A percentile compares a stretch with the other conserved stretches of the same genome.
These are phyloP conservation scores for Onychorhynchus coronatus DNA, from an alignment of 2,113 vertebrate species.

Conservation along the genomic window DNA sequence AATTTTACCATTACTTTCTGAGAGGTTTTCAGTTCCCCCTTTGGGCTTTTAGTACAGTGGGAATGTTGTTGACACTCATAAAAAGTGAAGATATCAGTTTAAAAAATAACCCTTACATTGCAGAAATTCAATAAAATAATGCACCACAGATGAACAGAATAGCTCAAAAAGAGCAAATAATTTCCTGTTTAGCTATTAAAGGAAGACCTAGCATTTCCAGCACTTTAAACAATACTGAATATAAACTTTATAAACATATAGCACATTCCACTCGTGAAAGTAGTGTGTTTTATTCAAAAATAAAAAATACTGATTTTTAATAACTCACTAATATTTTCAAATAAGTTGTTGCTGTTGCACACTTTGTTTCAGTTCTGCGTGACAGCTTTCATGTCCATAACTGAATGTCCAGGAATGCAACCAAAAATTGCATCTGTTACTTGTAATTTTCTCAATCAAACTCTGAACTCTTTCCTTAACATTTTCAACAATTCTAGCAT, in stretches of 20 bases:
- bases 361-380: neutral
- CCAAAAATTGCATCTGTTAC: conserved; percentile 38
- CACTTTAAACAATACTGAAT: neutral
- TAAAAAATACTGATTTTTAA: neutral
- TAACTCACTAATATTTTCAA: neutral
- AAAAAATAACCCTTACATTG: neutral
- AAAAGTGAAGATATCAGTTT: neutral
- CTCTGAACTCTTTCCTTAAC: conserved; percentile 27
- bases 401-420: conserved; percentile 34
- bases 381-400: conserved; percentile 15
- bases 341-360: neutral
- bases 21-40: neutral
- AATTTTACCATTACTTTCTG: neutral
- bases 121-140: conserved; percentile 37
- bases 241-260: neutral
- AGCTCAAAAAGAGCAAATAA: conserved; percentile 37
- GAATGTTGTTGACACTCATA: neutral
- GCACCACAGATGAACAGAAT: conserved; percentile 2
- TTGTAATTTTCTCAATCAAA: conserved; percentile 24
- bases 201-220: neutral
- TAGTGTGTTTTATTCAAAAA: neutral
- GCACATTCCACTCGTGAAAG: neutral
- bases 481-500: conserved; percentile 67
- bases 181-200: conserved; percentile 46
- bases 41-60: neutral